A percentile compares a stretch with the other conserved stretches of the same genome.
phyloP scores from a whole-genome alignment of 2,113 vertebrate species.

The Fregetta grallaria region DNA sequence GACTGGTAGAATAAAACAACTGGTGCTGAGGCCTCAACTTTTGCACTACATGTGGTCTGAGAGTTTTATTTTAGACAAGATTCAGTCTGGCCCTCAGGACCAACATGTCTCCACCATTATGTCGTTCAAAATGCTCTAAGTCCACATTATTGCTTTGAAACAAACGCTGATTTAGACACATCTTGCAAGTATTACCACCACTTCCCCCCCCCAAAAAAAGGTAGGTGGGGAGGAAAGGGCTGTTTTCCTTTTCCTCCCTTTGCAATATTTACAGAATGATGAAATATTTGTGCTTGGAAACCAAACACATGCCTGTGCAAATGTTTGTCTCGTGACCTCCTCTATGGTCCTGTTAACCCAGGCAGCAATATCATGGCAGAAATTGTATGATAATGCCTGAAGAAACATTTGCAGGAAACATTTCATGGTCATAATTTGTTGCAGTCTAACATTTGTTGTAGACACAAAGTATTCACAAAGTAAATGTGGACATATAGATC shows the following conservation, averaged over 20 bases:
- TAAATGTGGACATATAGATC: not conserved
- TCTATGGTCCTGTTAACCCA: not conserved
- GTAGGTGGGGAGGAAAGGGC: fast-evolving
- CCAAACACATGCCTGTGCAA: not conserved
- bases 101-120: too few species aligned
- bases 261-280: not conserved
- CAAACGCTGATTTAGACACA: not conserved
- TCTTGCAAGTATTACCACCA: not conserved
- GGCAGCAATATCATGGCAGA: not conserved
- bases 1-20: not conserved
- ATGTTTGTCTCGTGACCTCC: not conserved
- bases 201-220: not conserved
- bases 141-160: not conserved
- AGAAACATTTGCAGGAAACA: not conserved
- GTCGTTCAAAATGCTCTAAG: not conserved
- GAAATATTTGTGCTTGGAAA: not conserved
- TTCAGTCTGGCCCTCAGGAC: not conserved
- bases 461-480: not conserved
- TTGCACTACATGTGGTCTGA: not conserved
- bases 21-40: not conserved
- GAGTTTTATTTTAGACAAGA: not conserved
- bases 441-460: not conserved
- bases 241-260: not conserved
- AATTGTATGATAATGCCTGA: not conserved
- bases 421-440: not conserved